Base-by-base conservation (phyloP, 2,888 invertebrate genomes). In the Melieria crassipennis region DNA sequence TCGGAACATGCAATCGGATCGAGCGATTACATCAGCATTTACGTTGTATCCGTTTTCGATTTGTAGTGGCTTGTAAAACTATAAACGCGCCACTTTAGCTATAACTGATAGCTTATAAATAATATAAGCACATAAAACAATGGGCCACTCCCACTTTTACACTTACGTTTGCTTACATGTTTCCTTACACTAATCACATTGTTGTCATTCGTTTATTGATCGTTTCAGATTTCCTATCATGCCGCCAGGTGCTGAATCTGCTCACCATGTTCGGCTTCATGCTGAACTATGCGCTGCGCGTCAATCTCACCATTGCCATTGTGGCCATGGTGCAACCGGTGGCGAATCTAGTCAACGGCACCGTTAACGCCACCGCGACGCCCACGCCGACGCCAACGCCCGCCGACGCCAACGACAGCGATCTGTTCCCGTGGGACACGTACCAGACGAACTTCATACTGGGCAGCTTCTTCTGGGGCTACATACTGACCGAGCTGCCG, bases 381-480 rank as follows among this genome's bases (percentile, higher is more conserved):
- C 52, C 56, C 47, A 67, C 72, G 9, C 60, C 69, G n/a, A 73
- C 75, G 42, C 76, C 77, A 0, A 77, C 78, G 52, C 64, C 73
- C 7, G 30, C 52, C 11, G 65, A 43, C n/a, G 13, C 70, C 5
- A 65, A 68, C 42, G 61, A 60, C 11, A 65, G 60, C 52, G 78
- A 89, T 0, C 89, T 90, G 75, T 96, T 93, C 87, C 85, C 90
- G 42, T 96, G 96, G 96, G 90, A 93, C 83, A 90, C 91, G 71
- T 90, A 92, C 79, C 90, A 93, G 80, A 93, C 93, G 83, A 96
- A 96, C 81, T 89, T 92, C 73, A 91, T 96, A 58, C 88, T 95
- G 45, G 95, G 95, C 56, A 92, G 93, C 80, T 97, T 97, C 89
- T 97, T 94, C 89, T 96, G 95, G 93, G 96, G 96, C 10, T 96